Conservation (phyloP, 2,113 vertebrate species). For the Salvelinus fontinalis region DNA sequence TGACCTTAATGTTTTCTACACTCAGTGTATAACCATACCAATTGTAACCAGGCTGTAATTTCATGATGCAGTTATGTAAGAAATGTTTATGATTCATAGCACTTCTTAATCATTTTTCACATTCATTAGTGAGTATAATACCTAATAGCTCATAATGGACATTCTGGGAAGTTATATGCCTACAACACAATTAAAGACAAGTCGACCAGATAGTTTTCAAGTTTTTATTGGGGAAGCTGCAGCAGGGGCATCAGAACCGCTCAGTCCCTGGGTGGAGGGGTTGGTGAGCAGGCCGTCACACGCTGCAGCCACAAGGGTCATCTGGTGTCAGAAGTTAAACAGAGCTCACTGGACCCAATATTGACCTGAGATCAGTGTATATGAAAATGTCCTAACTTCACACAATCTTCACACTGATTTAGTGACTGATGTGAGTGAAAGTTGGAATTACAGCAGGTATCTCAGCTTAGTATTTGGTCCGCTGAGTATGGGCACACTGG, state of each 20-base stretch:
- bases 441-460: not conserved
- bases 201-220: not conserved
- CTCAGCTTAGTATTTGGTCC: too few species aligned
- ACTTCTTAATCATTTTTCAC: too few species aligned
- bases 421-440: too few species aligned
- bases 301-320: slow-evolving; percentile 48
- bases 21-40: too few species aligned
- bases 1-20: too few species aligned
- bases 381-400: too few species aligned
- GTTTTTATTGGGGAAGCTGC: slow-evolving; percentile 26
- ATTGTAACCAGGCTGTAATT: too few species aligned
- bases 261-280: slow-evolving; percentile 66
- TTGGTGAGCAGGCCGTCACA: slow-evolving; percentile 70
- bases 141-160: too few species aligned
- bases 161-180: not conserved
- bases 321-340: not conserved
- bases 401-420: too few species aligned
- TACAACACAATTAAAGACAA: not conserved
- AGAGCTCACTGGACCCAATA: not conserved
- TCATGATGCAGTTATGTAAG: too few species aligned
- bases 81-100: too few species aligned
- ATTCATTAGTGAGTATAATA: too few species aligned
- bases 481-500: not conserved
- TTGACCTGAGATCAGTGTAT: not conserved
- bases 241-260: slow-evolving; percentile 65